Conservation (phyloP, 2,113 vertebrate genomes). For the Sapayoa aenigma region DNA sequence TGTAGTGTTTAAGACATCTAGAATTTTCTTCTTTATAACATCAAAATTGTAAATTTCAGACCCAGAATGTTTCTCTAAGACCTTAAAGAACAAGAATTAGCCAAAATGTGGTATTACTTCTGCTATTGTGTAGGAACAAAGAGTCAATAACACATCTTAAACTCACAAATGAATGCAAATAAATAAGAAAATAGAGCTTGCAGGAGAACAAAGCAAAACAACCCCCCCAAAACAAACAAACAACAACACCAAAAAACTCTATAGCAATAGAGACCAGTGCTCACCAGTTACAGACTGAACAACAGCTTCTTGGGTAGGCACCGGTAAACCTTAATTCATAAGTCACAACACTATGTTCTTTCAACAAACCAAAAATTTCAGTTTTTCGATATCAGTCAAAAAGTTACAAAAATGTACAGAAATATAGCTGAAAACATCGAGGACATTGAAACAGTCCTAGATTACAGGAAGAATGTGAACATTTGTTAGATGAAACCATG, state of each 20-base stretch:
- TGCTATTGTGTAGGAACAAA: neutral
- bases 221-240: neutral
- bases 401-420: neutral
- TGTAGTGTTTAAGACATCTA: neutral
- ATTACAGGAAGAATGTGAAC: neutral
- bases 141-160: neutral
- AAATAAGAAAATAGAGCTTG: neutral
- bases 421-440: neutral
- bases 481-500: neutral
- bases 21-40: neutral
- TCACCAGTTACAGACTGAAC: neutral
- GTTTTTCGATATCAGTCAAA: neutral
- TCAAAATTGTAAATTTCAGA: neutral
- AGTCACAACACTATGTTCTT: neutral
- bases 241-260: neutral
- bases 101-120: neutral
- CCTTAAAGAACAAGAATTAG: neutral
- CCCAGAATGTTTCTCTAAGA: neutral
- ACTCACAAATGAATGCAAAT: neutral
- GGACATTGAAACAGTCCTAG: neutral
- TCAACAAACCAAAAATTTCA: neutral
- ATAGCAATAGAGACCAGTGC: fast-evolving
- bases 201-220: fast-evolving
- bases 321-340: neutral
- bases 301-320: neutral